A percentile compares a stretch with the other conserved stretches of the same genome.
phyloP scores from a whole-genome alignment of 2,888 invertebrate species.

The Pristionchus arcanus region DNA sequence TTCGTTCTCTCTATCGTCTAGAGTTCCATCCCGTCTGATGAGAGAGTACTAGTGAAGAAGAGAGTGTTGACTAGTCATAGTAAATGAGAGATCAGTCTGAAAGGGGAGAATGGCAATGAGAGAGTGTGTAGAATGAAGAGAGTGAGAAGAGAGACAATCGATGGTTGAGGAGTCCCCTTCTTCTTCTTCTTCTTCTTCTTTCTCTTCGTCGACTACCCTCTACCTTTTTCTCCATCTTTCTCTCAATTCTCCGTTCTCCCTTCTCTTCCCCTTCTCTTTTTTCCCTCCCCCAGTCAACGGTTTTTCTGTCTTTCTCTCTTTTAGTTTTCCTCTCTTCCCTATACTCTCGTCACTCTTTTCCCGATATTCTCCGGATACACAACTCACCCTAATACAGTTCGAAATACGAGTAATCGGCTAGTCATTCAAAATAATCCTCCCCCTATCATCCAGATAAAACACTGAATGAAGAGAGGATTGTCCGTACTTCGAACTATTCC shows the following conservation, averaged over 20 bases:
- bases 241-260: conserved; percentile 34
- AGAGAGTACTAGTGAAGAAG: background rate
- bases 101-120: conserved; percentile 14
- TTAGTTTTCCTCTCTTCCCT: background rate
- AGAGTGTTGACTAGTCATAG: conserved; percentile 1
- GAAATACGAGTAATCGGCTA: background rate
- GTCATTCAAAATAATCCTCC: background rate
- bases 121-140: conserved; percentile 5
- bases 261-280: background rate
- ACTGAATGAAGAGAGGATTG: background rate
- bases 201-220: background rate
- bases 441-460: background rate
- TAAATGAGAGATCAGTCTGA: background rate
- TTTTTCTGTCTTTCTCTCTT: conserved; percentile 4
- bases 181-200: conserved; percentile 3
- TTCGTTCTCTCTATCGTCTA: conserved; percentile 19
- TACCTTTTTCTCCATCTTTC: conserved; percentile 36
- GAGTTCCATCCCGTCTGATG: background rate
- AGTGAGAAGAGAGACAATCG: background rate
- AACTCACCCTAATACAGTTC: background rate
- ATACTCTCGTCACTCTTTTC: background rate
- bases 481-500: background rate
- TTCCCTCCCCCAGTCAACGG: conserved; percentile 29
- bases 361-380: conserved; percentile 12
- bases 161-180: conserved; percentile 14